Evolutionary conservation across 2,113 vertebrate species (phyloP).

Genomic region (Zingel zingel): DNA sequence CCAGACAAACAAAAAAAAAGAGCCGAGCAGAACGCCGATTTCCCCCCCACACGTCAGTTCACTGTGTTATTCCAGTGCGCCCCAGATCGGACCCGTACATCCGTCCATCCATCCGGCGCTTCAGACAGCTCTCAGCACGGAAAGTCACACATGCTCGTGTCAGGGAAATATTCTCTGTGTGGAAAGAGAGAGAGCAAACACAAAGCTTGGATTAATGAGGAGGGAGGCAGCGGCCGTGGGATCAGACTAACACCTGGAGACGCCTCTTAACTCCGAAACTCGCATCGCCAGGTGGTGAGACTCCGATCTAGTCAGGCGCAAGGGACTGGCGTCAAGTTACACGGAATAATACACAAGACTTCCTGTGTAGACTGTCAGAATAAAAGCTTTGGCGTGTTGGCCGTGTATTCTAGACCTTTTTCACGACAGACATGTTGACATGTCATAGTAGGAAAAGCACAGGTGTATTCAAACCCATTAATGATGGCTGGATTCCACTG

Average conservation of each 20-base stretch:
- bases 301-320: conserved; percentile 44
- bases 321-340: background rate
- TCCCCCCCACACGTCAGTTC: conserved; percentile 54
- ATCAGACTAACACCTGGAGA: conserved; percentile 55
- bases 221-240: conserved; percentile 3
- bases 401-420: background rate
- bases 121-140: conserved; percentile 46
- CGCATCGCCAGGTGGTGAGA: conserved; percentile 62
- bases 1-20: conserved; percentile 20
- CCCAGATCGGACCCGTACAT: conserved; percentile 53
- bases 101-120: conserved; percentile 47
- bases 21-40: conserved; percentile 24
- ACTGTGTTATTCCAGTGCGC: conserved; percentile 71
- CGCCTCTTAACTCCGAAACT: conserved; percentile 64
- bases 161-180: conserved; percentile 3
- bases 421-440: no score
- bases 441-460: no score
- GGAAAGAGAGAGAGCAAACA: background rate
- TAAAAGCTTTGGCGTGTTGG: conserved; percentile 29
- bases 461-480: no score
- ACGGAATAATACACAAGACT: fast-evolving
- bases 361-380: conserved; percentile 35
- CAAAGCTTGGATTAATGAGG: background rate
- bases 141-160: conserved; percentile 56
- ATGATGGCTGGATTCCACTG: no score